Percentiles rank a stretch among this genome's conserved stretches.
Evolutionary conservation across 2,113 vertebrate genomes (phyloP).

Genomic region (Lamprologus tigripictilis): DNA sequence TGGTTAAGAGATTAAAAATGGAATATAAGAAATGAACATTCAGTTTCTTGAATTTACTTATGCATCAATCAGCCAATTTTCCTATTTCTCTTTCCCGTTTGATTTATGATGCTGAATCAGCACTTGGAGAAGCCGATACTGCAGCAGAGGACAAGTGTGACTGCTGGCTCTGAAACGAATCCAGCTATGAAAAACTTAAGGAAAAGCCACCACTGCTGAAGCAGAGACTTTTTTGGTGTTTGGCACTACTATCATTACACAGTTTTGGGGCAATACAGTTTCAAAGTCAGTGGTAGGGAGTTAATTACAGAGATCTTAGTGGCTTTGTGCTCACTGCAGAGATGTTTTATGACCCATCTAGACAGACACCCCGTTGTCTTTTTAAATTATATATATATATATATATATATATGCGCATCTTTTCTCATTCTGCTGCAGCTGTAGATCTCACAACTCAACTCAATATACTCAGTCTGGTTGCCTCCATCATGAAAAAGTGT

Average conservation of each 20-base stretch:
- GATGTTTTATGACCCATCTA: background rate
- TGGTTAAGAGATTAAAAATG: constrained; percentile 40
- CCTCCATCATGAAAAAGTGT: background rate
- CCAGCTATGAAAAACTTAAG: background rate
- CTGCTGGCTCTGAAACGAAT: background rate
- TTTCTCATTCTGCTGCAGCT: background rate
- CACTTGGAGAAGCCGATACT: background rate
- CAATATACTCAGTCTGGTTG: background rate
- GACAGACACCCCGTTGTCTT: background rate
- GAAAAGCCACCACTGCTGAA: background rate
- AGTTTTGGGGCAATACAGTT: background rate
- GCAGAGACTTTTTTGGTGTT: background rate
- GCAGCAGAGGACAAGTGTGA: background rate
- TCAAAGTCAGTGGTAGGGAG: background rate
- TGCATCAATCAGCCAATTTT: background rate
- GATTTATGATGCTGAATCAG: background rate
- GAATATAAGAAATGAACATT: background rate
- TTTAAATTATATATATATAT: background rate
- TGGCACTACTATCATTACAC: background rate
- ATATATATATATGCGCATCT: accelerated
- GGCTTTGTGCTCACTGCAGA: background rate
- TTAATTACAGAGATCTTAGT: background rate
- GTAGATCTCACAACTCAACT: background rate
- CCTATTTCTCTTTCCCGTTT: background rate
- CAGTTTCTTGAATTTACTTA: background rate